These are phyloP conservation scores for Agrochola lychnidis DNA, from an alignment of 2,888 invertebrate species.

Conservation along the genomic window DNA sequence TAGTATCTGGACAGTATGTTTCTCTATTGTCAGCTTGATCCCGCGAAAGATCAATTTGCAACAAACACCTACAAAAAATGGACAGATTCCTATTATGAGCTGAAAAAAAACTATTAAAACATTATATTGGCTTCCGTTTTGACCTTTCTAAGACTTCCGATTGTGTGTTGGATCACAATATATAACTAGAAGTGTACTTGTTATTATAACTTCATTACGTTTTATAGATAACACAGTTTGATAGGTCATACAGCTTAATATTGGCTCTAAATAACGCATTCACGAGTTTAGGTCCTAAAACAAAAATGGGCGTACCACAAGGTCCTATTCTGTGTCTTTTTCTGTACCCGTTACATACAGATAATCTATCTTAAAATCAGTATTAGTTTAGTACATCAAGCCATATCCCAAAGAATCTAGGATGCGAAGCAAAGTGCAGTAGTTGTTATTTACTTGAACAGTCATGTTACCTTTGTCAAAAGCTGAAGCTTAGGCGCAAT, in stretches of 20 bases:
- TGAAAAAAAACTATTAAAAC: background rate
- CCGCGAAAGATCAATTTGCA: background rate
- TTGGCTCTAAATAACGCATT: background rate
- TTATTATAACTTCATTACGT: background rate
- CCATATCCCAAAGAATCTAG: too few relatives aligned
- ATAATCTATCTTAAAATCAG: background rate
- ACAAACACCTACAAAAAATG: background rate
- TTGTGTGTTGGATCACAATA: background rate
- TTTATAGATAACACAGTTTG: background rate
- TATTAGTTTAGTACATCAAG: background rate
- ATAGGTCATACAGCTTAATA: background rate
- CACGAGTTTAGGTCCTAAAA: background rate
- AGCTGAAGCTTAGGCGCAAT: too few relatives aligned
- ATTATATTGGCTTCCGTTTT: background rate
- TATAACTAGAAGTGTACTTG: background rate
- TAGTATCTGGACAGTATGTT: too few relatives aligned
- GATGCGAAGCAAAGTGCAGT: background rate
- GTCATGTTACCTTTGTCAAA: background rate
- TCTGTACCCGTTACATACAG: background rate
- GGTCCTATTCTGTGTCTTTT: background rate
- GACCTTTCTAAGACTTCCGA: slow-evolving; percentile 3
- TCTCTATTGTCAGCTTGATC: background rate
- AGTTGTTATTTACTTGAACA: background rate
- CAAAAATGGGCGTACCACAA: slow-evolving; percentile 16
- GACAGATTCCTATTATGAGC: background rate